These are phyloP conservation scores for Malacoctenus gilli DNA, from an alignment of 2,797 vertebrate species.

Conservation along the genomic window DNA sequence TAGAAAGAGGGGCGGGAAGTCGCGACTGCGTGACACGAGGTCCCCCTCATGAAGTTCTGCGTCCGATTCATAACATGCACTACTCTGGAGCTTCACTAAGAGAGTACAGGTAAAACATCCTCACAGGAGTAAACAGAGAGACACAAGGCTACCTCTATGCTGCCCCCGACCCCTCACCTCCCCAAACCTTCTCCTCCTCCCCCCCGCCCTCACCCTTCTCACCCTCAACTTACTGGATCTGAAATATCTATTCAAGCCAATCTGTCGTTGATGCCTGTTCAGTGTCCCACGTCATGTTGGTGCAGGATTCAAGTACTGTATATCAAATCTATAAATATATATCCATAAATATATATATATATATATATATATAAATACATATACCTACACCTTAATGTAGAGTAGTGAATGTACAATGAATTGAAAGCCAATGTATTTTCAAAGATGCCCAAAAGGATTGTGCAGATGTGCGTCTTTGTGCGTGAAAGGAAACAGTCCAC, in stretches of 20 bases:
- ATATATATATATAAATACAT: slow-evolving; percentile 34
- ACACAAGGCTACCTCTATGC: slow-evolving; percentile 78
- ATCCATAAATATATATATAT: slow-evolving; percentile 36
- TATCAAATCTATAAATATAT: slow-evolving; percentile 28
- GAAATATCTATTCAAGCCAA: slow-evolving; percentile 48
- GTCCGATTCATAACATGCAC: slow-evolving; percentile 28
- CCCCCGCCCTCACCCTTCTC: too few relatives aligned
- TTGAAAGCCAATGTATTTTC: slow-evolving; percentile 74
- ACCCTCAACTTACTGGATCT: slow-evolving; percentile 23
- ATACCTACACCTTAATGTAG: slow-evolving; percentile 65
- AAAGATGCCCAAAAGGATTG: slow-evolving; percentile 66
- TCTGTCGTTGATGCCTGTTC: slow-evolving; percentile 52
- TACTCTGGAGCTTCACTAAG: slow-evolving; percentile 28
- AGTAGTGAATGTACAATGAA: slow-evolving; percentile 79
- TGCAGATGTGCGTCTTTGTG: slow-evolving; percentile 61
- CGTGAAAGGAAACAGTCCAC: slow-evolving; percentile 65
- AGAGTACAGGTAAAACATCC: slow-evolving; percentile 38
- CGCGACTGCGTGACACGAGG: too few relatives aligned
- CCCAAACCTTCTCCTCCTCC: too few relatives aligned
- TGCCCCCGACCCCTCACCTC: slow-evolving; percentile 40
- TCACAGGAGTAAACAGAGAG: slow-evolving; percentile 43
- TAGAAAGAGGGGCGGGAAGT: too few relatives aligned
- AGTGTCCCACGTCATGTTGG: slow-evolving; percentile 52
- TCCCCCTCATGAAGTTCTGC: slow-evolving; percentile 1
- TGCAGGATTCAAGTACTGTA: slow-evolving; percentile 76